These are phyloP conservation scores for Tetramorium simillimum DNA, from an alignment of 1,140 invertebrate species.

Conservation along the genomic window DNA sequence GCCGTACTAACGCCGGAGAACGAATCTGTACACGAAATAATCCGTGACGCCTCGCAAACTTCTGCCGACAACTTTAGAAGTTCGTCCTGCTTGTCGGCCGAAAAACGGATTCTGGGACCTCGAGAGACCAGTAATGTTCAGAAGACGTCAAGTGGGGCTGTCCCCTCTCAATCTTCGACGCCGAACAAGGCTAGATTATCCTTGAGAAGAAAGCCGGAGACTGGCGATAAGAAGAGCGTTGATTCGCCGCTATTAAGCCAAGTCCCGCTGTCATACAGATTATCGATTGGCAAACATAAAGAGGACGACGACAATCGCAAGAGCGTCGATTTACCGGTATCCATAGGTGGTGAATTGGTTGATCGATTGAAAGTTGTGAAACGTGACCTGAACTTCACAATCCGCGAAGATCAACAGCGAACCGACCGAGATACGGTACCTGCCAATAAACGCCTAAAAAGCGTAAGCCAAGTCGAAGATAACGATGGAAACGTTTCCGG, in stretches of 20 bases:
- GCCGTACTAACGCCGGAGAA: background rate
- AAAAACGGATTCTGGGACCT: background rate
- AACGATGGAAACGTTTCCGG: background rate
- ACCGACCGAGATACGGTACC: no score
- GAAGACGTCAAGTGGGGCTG: background rate
- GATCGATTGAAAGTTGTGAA: background rate
- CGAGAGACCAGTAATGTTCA: background rate
- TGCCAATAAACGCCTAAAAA: no score
- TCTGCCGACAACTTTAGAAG: background rate
- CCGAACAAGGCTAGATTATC: slow-evolving; percentile 13
- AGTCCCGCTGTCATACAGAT: background rate
- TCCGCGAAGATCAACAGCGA: no score
- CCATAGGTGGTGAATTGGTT: background rate
- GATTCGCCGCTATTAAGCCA: background rate
- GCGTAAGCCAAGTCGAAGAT: background rate
- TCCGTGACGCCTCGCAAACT: background rate
- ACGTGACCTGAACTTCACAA: slow-evolving; percentile 43
- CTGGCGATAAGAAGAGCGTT: background rate
- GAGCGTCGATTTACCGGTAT: background rate
- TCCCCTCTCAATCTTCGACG: background rate
- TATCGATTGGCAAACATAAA: background rate
- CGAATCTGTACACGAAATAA: background rate
- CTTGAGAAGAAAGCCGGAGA: background rate
- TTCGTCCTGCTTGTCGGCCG: background rate
- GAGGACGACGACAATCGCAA: background rate